Evolutionary conservation across 1,140 invertebrate species (phyloP), one percentile per base, ranked within the genome.

Genomic region (Tribolium madens): DNA sequence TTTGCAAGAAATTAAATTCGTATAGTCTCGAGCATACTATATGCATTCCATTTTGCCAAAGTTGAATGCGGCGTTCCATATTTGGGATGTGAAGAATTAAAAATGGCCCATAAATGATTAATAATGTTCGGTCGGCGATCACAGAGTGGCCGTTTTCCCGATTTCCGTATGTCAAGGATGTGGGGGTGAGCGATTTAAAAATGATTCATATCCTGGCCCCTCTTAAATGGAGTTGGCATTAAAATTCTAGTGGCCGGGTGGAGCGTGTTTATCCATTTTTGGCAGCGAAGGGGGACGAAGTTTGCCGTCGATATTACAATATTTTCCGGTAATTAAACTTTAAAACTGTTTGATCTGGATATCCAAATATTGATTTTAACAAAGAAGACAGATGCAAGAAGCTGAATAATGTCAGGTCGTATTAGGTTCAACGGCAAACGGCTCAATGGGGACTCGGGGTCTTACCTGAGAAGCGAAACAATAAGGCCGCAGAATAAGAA

Each of bases 311-410:
- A 72, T 72, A 72, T 72, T 72, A 72, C 79, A 69, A 77, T 77
- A 78, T 78, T 70, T 78, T 78, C 52, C 76, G 76, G 73, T 78
- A 78, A 78, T 78, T 78, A 75, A 75, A 71, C 52, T 46, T 36
- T 18, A 71, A 57, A 73, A 75, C 69, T 75, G 69, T 73, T 75
- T 75, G 73, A 78, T 69, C 47, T 78, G 73, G 73, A 75, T 68
- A 71, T 78, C 57, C 64, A 78, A 78, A 78, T 78, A 78, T 78
- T 78, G 72, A 75, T 78, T 70, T 57, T 78, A 46, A 52, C 52
- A 15, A 69, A 78, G 64, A 78, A 78, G 48, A 64, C 76, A 78
- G 76, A 75, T 78, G 76, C 33, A 73, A 47, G 48, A 75, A 75
- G 42, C 69, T 73, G 74, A 78, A 78, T 53, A 74, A 21, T 75